phyloP scores from a whole-genome alignment of 23 tunicate species.

The Diplosoma virens region DNA sequence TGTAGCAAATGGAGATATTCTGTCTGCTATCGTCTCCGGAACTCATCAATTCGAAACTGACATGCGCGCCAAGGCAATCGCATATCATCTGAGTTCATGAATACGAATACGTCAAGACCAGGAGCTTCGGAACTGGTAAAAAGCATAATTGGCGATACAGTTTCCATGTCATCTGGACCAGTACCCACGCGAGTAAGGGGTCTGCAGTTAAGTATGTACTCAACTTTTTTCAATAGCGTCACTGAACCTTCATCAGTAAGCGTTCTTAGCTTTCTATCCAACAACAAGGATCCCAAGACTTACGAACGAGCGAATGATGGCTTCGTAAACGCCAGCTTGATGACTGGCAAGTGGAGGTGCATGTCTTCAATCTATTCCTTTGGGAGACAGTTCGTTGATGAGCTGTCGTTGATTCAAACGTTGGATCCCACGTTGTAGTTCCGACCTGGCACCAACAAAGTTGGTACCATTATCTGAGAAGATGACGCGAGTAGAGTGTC shows the following conservation, averaged over 20 bases:
- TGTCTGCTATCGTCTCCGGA: constrained; percentile 13
- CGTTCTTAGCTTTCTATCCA: not conserved
- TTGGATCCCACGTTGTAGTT: not conserved
- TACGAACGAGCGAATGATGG: constrained; percentile 10
- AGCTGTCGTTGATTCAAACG: not conserved
- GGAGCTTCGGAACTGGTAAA: constrained; percentile 9
- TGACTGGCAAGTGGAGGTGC: constrained; percentile 25
- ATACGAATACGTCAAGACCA: constrained; percentile 17
- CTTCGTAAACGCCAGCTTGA: constrained; percentile 18
- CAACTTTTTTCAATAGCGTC: constrained; percentile 3
- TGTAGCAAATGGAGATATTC: constrained; percentile 22
- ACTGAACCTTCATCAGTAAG: constrained; percentile 4
- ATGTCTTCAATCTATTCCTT: not conserved
- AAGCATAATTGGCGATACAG: constrained; percentile 23
- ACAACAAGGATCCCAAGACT: constrained; percentile 6
- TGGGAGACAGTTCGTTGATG: not conserved
- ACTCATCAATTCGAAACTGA: not conserved
- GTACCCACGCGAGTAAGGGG: constrained; percentile 16
- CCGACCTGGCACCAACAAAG: constrained; percentile 14
- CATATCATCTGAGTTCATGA: constrained; percentile 23
- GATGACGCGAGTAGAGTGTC: not conserved
- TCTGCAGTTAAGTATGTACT: constrained; percentile 20
- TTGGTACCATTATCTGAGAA: constrained; percentile 15
- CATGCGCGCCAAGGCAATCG: not conserved
- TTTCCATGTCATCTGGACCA: constrained; percentile 7